These are phyloP conservation scores for Sphaeramia orbicularis DNA, from an alignment of 2,797 vertebrate species.

Conservation along the genomic window DNA sequence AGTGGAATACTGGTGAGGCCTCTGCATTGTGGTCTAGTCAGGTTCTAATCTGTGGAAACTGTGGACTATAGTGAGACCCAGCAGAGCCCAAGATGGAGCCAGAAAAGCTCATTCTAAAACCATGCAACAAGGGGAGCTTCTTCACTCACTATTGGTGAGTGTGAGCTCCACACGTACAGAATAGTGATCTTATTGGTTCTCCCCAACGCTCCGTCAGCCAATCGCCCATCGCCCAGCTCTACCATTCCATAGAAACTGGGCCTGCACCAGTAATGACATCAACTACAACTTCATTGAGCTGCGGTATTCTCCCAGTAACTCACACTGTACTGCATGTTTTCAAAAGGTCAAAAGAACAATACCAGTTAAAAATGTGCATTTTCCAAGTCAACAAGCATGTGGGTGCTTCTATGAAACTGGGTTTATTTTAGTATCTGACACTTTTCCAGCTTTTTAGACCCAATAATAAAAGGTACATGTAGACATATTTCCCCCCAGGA, in stretches of 20 bases:
- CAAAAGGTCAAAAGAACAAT: constrained; percentile 45
- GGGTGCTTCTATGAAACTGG: no score
- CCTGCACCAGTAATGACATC: constrained; percentile 70
- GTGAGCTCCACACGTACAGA: constrained; percentile 52
- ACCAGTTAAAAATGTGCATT: background rate
- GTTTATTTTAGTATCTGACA: no score
- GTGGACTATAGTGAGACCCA: constrained; percentile 54
- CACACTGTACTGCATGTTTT: constrained; percentile 5
- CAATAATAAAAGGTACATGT: no score
- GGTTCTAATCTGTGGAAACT: constrained; percentile 78
- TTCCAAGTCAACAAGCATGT: background rate
- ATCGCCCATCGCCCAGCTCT: constrained; percentile 57
- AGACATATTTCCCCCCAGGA: no score
- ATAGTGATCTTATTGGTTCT: constrained; percentile 70
- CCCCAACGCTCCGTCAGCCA: constrained; percentile 59
- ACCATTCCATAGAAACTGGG: constrained; percentile 79
- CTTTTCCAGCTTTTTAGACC: no score
- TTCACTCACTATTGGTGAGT: constrained; percentile 70
- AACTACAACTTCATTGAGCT: constrained; percentile 54
- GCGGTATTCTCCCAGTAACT: constrained; percentile 51
- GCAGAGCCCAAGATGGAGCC: constrained; percentile 66
- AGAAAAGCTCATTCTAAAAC: constrained; percentile 72
- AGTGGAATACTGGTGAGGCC: constrained; percentile 67
- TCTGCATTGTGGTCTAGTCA: constrained; percentile 60
- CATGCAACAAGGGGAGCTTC: constrained; percentile 76